Conservation (phyloP, 1,140 invertebrate species). For the Hermetia illucens region DNA sequence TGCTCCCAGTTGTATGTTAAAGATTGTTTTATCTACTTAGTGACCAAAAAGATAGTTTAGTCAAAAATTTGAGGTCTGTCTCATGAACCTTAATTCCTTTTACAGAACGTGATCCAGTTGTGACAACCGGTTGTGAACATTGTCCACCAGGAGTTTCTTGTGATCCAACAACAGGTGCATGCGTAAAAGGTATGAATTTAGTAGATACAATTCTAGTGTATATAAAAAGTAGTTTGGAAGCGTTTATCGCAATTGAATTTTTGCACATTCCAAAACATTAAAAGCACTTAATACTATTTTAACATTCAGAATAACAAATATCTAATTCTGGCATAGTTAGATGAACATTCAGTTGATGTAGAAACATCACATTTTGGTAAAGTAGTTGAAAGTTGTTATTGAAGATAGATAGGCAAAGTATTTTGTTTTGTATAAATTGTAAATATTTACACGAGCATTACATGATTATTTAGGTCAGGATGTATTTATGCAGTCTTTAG, state of each 20-base stretch:
- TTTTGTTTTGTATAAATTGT: not conserved
- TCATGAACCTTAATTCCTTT: conserved; percentile 5
- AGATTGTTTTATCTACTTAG: too few species aligned
- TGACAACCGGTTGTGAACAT: conserved; percentile 44
- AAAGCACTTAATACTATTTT: too few species aligned
- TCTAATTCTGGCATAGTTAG: too few species aligned
- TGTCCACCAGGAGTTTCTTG: conserved; percentile 60
- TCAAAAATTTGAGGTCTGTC: too few species aligned
- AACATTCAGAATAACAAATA: too few species aligned
- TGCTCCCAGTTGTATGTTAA: too few species aligned
- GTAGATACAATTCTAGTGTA: not conserved
- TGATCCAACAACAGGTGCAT: conserved; percentile 57
- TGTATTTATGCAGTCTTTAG: not conserved
- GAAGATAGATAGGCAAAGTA: not conserved
- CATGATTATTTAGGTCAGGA: not conserved
- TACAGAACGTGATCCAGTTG: conserved; percentile 19
- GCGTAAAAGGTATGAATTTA: conserved; percentile 57
- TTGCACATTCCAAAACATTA: too few species aligned
- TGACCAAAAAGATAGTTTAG: too few species aligned
- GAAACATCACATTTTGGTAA: not conserved
- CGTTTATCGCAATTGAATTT: not conserved
- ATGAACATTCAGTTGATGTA: not conserved
- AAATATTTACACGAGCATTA: not conserved
- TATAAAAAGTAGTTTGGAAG: not conserved
- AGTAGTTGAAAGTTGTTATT: not conserved